A percentile compares a stretch with the other conserved stretches of the same genome.
These are phyloP conservation scores for Epizoanthus fatuus DNA, from an alignment of 92 coral and sea anemone genomes.

Conservation along the genomic window DNA sequence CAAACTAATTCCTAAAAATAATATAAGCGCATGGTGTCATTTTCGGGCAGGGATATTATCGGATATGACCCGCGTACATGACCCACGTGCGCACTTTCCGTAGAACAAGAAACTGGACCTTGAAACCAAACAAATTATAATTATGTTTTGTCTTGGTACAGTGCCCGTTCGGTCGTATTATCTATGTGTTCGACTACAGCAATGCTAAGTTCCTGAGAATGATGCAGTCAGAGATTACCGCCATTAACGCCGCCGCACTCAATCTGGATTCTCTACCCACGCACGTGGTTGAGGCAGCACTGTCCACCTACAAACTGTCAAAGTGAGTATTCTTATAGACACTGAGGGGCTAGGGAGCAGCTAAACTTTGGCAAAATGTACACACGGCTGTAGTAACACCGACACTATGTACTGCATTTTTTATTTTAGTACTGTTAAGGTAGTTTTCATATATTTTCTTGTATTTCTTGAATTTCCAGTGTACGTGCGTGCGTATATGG, in stretches of 20 bases:
- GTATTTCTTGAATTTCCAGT: no score
- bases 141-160: slow-evolving; percentile 22
- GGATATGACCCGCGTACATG: no score
- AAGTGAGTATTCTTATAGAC: slow-evolving; percentile 56
- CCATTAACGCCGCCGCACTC: slow-evolving; percentile 91
- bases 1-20: no score
- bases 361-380: background rate
- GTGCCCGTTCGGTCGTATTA: slow-evolving; percentile 94
- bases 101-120: no score
- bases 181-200: slow-evolving; percentile 91
- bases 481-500: no score
- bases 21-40: no score
- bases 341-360: background rate
- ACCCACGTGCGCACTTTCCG: no score
- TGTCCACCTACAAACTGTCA: slow-evolving; percentile 97
- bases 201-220: slow-evolving; percentile 85
- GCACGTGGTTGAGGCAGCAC: slow-evolving; percentile 96
- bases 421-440: no score
- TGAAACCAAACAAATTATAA: background rate
- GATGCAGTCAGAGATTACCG: slow-evolving; percentile 83
- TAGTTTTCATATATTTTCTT: no score
- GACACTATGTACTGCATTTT: no score
- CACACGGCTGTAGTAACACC: background rate
- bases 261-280: slow-evolving; percentile 89
- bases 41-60: no score